Base-by-base conservation (phyloP, 2,888 invertebrate species). In the Pseudolycoriella hygida region DNA sequence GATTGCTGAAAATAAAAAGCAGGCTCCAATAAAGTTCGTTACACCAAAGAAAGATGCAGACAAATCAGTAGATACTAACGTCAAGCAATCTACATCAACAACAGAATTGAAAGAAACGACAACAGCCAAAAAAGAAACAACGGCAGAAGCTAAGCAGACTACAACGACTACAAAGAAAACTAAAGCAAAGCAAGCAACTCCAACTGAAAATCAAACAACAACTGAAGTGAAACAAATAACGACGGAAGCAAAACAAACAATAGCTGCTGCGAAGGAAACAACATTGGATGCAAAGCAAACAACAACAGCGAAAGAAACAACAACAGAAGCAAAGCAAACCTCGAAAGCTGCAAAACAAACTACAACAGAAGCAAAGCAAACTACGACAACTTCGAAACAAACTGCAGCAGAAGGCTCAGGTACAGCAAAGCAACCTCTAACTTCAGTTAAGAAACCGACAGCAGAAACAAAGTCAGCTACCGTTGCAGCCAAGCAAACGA, bases 171-270 rank as follows among this genome's bases (percentile, higher is more conserved):
- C 34, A 32, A 34, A 19, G 25, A 31, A 17, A 17, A 8, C 32
- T 20, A 32, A 14, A 32, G 10, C 43, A 18, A 43, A 39, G 14
- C 14, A 39, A 17, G 17, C 3, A 17, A 39, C 11, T 15, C 3
- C n/a, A 37, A 15, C 37, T 12, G 37, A 14, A 15, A 25, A 25
- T 6, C 14, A n/a, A 14, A n/a, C 14, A 3, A n/a, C 12, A 12
- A 41, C 20, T n/a, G 11, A 19, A 38, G 14, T 20, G 4, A 34
- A 43, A 38, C 18, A 34, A 20, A 18, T 20, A 19, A 37, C 37
- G 8, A 43, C 15, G 2, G 20, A 43, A 34, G 34, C 25, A 31
- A 31, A 40, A 40, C 14, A 43, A 32, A 30, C 42, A 12, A 42
- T 30, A 17, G 10, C 25, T 14, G 31, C 20, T 6, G 32, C 31